A percentile compares a stretch with the other conserved stretches of the same genome.
Evolutionary conservation across 1,140 invertebrate species (phyloP).

Genomic region (Penaeus indicus): DNA sequence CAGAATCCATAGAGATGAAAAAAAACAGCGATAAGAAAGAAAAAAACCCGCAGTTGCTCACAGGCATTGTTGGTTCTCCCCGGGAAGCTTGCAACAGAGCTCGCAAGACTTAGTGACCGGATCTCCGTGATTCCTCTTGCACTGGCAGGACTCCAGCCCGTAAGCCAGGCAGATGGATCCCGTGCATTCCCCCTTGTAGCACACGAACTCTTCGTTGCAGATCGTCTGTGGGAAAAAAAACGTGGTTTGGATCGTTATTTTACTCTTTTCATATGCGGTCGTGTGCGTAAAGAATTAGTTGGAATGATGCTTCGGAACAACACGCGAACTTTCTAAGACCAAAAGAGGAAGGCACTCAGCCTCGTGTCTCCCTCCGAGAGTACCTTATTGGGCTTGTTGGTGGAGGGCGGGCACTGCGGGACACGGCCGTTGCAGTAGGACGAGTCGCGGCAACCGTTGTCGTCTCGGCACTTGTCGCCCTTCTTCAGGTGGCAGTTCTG

Average conservation of each 20-base stretch:
- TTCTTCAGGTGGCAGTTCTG: conserved; percentile 86
- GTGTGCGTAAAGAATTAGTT: background rate
- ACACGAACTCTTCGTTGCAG: conserved; percentile 94
- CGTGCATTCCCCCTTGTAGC: conserved; percentile 95
- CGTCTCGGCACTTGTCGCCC: conserved; percentile 90
- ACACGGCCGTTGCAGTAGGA: conserved; percentile 89
- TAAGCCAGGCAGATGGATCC: conserved; percentile 94
- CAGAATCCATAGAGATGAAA: background rate
- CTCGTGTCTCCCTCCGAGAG: background rate
- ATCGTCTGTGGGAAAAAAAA: conserved; percentile 75
- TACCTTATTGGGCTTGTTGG: conserved; percentile 89
- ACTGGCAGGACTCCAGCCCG: conserved; percentile 96
- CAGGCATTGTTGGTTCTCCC: conserved; percentile 82
- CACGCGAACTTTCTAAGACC: background rate
- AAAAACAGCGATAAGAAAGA: background rate
- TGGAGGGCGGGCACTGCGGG: conserved; percentile 89
- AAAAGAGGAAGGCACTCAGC: background rate
- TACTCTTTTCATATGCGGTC: no score
- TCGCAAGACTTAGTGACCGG: conserved; percentile 88
- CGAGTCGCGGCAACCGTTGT: conserved; percentile 92
- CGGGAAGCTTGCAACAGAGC: conserved; percentile 88
- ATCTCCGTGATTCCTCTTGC: conserved; percentile 77
- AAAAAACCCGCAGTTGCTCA: conserved; percentile 69
- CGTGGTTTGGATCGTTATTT: no score
- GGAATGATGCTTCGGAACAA: background rate